A percentile compares a stretch with the other conserved stretches of the same genome.
phyloP scores from a whole-genome alignment of 2,113 vertebrate species.

The Bothrops jararaca region DNA sequence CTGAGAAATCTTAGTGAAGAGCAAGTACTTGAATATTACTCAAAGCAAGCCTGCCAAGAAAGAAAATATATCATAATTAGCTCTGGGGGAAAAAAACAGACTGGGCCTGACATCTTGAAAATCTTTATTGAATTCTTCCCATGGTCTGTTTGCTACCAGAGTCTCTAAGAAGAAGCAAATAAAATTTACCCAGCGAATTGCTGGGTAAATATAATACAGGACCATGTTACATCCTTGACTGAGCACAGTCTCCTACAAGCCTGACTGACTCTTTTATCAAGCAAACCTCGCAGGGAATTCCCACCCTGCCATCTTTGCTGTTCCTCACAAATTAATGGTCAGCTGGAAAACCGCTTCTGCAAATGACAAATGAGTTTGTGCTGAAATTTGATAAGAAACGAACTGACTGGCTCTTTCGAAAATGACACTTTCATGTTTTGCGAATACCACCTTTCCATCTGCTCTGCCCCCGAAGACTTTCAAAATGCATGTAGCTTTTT shows the following conservation, averaged over 20 bases:
- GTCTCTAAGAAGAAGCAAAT: neutral
- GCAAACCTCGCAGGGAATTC: constrained; percentile 21
- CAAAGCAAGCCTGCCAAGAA: neutral
- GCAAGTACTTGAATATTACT: neutral
- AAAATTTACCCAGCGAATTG: constrained; percentile 1
- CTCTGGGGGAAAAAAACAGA: neutral
- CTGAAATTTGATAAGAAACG: neutral
- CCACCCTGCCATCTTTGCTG: constrained; percentile 17
- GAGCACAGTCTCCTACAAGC: constrained; percentile 7
- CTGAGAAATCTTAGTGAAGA: neutral
- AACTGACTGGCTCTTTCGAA: neutral
- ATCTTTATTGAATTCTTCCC: constrained; percentile 15
- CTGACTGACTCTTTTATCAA: constrained; percentile 33
- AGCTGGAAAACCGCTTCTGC: neutral
- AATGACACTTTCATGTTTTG: neutral
- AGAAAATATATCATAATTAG: neutral
- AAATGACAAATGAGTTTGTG: neutral
- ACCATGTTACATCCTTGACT: constrained; percentile 22
- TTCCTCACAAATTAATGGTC: neutral
- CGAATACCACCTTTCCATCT: neutral
- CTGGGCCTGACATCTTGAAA: neutral
- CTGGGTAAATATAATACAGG: neutral
- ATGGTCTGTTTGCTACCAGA: neutral
- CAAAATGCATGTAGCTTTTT: neutral
- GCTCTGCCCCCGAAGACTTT: neutral